phyloP scores from a whole-genome alignment of 2,888 invertebrate species.

The Orthonychiurus folsomi region DNA sequence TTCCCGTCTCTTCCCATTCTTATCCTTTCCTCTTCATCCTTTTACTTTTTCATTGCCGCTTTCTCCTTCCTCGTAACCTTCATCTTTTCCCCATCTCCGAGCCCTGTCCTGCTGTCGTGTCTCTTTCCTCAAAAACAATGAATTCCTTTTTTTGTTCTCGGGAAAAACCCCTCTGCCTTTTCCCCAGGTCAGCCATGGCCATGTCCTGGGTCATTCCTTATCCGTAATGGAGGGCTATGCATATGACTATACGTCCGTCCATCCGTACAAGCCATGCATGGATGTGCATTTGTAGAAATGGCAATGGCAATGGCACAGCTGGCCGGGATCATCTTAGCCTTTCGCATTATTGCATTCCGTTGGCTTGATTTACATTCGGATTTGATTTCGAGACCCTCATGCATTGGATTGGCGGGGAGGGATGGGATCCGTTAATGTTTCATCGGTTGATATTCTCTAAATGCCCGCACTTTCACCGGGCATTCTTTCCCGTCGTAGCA shows the following conservation, averaged over 20 bases:
- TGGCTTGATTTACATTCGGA: neutral
- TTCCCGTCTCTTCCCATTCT: neutral
- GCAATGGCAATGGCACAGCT: neutral
- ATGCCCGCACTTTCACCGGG: neutral
- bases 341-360: neutral
- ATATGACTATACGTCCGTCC: too few relatives aligned
- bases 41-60: neutral
- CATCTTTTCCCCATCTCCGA: neutral
- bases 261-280: too few relatives aligned
- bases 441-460: neutral
- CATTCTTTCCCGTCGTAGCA: neutral
- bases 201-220: neutral
- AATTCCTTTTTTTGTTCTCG: constrained; percentile 3
- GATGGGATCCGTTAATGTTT: neutral
- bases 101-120: too few relatives aligned
- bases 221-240: neutral
- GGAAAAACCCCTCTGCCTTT: constrained; percentile 9
- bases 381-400: neutral
- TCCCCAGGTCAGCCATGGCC: neutral
- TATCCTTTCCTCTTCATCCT: constrained; percentile 1
- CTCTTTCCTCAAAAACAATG: too few relatives aligned
- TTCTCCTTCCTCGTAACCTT: constrained; percentile 2
- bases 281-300: too few relatives aligned
- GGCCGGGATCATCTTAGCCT: neutral
- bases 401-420: neutral